These are phyloP conservation scores for Gallinago nigripennis DNA, from an alignment of 2,797 vertebrate genomes.

Conservation along the genomic window DNA sequence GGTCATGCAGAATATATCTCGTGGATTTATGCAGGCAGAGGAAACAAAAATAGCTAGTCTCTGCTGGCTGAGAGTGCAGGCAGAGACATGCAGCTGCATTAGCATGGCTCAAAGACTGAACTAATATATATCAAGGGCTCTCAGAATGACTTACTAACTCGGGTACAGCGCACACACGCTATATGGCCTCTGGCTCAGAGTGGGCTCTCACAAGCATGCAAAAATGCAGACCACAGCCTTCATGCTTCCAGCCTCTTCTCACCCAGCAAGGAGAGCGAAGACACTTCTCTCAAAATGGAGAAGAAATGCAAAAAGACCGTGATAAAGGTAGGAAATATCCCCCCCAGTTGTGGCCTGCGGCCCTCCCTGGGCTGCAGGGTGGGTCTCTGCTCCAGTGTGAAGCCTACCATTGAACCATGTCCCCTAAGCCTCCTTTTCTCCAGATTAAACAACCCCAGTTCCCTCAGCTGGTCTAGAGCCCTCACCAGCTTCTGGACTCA, in stretches of 20 bases:
- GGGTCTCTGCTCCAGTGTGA: too few relatives aligned
- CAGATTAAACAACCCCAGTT: too few relatives aligned
- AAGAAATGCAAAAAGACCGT: neutral
- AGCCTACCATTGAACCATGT: too few relatives aligned
- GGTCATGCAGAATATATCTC: neutral
- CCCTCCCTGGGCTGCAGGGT: too few relatives aligned
- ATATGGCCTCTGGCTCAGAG: neutral
- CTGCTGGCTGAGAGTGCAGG: neutral
- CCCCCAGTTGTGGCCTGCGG: neutral
- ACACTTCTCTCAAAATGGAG: neutral
- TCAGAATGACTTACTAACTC: neutral
- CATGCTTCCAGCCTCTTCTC: neutral
- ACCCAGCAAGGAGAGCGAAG: neutral
- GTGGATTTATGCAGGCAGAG: neutral
- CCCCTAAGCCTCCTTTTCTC: too few relatives aligned
- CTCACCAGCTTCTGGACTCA: too few relatives aligned
- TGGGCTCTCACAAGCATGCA: neutral
- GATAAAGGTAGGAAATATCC: neutral
- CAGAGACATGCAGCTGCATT: neutral
- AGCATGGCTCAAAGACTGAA: neutral
- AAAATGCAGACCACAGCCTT: neutral
- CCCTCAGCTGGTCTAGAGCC: too few relatives aligned
- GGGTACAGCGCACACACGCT: neutral
- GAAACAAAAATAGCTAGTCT: neutral
- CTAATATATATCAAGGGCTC: neutral